Percentiles rank a stretch among this genome's conserved stretches.
These are phyloP conservation scores for Scartelaos histophorus DNA, from an alignment of 2,113 vertebrate genomes.

Conservation along the genomic window DNA sequence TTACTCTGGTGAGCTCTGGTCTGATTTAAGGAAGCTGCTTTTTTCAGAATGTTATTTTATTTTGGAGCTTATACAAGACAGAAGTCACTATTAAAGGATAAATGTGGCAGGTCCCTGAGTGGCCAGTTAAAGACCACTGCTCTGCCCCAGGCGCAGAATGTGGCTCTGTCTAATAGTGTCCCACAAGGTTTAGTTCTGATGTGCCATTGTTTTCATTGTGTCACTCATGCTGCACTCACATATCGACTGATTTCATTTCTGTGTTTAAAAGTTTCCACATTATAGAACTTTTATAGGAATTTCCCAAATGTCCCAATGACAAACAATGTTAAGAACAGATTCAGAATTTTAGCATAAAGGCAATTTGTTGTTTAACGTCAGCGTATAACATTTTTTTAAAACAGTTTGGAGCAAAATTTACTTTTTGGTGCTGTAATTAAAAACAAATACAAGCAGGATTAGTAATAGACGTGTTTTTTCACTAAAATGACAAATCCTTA, in stretches of 20 bases:
- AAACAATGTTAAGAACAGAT: too few species aligned
- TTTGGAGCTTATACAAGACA: neutral
- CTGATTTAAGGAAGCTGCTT: neutral
- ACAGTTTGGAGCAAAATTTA: too few species aligned
- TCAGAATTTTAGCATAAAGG: too few species aligned
- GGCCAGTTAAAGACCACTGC: neutral
- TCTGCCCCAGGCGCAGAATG: neutral
- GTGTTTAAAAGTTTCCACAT: neutral
- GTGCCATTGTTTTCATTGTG: neutral
- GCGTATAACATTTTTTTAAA: too few species aligned
- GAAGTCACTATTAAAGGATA: neutral
- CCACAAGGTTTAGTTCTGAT: neutral
- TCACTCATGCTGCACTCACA: neutral
- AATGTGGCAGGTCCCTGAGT: neutral
- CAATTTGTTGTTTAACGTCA: too few species aligned
- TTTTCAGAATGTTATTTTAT: neutral
- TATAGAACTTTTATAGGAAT: neutral
- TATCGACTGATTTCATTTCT: neutral
- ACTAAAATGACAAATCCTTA: constrained; percentile 62
- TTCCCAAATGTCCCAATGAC: neutral
- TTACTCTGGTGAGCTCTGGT: neutral
- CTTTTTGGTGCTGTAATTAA: too few species aligned
- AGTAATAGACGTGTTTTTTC: too few species aligned
- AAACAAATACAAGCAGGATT: too few species aligned
- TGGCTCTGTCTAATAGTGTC: neutral